phyloP scores from a whole-genome alignment of 2,797 vertebrate species.

The Phoeniculus purpureus region DNA sequence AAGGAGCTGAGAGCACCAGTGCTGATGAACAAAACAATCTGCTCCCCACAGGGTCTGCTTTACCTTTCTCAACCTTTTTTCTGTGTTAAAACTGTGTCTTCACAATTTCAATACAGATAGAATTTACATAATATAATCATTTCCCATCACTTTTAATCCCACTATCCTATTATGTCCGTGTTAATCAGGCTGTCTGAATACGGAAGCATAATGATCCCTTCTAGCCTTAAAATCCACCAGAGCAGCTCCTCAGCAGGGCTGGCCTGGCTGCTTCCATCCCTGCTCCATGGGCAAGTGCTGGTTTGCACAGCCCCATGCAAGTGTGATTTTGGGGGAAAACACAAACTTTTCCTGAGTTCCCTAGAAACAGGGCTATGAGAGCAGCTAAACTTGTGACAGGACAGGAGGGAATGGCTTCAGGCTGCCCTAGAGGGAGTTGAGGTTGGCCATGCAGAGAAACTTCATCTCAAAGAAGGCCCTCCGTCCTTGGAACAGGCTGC shows the following conservation, averaged over 20 bases:
- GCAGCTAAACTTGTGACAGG: no score
- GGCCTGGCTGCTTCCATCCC: not conserved
- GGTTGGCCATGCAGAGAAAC: no score
- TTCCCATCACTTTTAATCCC: not conserved
- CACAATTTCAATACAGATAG: not conserved
- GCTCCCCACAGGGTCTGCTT: not conserved
- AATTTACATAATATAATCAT: not conserved
- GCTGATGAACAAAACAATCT: not conserved
- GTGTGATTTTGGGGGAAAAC: no score
- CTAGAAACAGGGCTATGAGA: no score
- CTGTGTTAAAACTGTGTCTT: not conserved
- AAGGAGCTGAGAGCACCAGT: not conserved
- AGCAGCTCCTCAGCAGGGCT: fast-evolving
- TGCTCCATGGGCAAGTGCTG: no score
- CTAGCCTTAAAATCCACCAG: not conserved
- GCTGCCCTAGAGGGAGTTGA: no score
- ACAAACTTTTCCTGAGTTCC: no score
- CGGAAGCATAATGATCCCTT: not conserved
- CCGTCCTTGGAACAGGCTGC: no score
- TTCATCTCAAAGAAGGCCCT: no score
- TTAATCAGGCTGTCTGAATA: not conserved
- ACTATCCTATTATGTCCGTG: not conserved
- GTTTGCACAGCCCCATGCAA: no score
- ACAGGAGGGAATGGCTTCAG: no score
- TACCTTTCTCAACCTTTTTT: not conserved